Base-by-base conservation (phyloP, 2,113 vertebrate species). In the Oxygymnocypris stewartii region DNA sequence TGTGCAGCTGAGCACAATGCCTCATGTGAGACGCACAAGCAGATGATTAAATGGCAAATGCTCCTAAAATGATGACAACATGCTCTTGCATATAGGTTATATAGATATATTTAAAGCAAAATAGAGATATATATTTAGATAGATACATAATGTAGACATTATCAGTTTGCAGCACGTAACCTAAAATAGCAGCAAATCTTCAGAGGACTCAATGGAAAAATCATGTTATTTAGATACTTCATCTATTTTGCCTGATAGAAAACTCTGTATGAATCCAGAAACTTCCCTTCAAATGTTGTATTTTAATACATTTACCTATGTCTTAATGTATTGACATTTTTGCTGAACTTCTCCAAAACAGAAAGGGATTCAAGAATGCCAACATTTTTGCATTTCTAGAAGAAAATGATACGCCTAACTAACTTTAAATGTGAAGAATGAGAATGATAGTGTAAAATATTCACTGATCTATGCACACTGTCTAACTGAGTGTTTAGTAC, bases 121-220 rank as follows among this genome's bases (percentile, higher is more conserved):
- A 74, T 47, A 75, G 59, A 86, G n/a, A 74, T 61, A 88, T 88
- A 88, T 82, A 77, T 90, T 78, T 84, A 87, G 85, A 47, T 25
- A 75, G 12, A 76, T 76, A 76, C 49, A 84, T 89, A 88, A 79
- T 87, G 49, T 91, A 89, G 71, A 67, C 14, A 88, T 87, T 84
- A 80, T 61, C 57, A 49, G 51, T 84, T 84, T 84, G 82, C 82
- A 84, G 20, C 67, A 71, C 18, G 6, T 84, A 40, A 79, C 35
- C 31, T 20, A 63, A 63, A 2, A 63, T 25, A 63, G 37, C 6
- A 23, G 74, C 74, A 76, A 13, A 76, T 76, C 74, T 76, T 63
- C 6, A 44, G 37, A 65, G 37, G 11, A 44, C 37, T 81, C 37
- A 6, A 25, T 20, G 59, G 40, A 18, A 61, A 42, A 25, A 80